Evolutionary conservation across 2,797 vertebrate genomes (phyloP), one percentile per base, ranked within the genome.

Genomic region (Toxotes lorentzi): DNA sequence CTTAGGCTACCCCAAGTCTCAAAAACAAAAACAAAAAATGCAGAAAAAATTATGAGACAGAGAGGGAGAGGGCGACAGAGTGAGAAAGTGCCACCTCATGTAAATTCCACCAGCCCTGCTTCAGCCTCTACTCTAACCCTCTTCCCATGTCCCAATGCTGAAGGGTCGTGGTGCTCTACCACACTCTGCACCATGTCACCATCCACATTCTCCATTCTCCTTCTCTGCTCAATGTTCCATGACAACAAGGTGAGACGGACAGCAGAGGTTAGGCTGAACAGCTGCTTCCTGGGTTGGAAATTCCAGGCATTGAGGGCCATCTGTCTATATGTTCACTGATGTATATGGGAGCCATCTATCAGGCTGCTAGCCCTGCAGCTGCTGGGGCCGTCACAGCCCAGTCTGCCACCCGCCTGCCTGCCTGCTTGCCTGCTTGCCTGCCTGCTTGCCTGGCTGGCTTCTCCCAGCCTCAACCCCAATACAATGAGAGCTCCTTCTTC

Each of bases 331-430:
- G 95, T 96, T 97, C 96, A 96, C 96, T 95, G 95, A 97, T 95
- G 96, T 97, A 97, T 97, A 96, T 95, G 95, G 95, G 96, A 96
- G 96, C 97, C 96, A 98, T 98, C 97, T 97, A 98, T 98, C 97
- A 98, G 97, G 89, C 96, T 91, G 93, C 88, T 59, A 84, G 96
- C 91, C 79, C 93, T 90, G 96, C 98, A 99, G 97, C 98, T 97
- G 97, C 97, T 94, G 94, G 84, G 94, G 95, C 95, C 95, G 93
- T 94, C 96, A 96, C 88, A 92, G 83, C 91, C 87, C 84, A 86
- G 89, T 85, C 91, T 88, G 91, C 91, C 85, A 88, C 82, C 86
- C 85, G 73, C 83, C 85, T 32, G 82, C 84, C 73, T 30, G 76
- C 78, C 34, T 58, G 79, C 75, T 30, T 68, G 76, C 81, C 63